These are phyloP conservation scores for Dryocosmus kuriphilus DNA, from an alignment of 2,888 invertebrate genomes.

Conservation along the genomic window DNA sequence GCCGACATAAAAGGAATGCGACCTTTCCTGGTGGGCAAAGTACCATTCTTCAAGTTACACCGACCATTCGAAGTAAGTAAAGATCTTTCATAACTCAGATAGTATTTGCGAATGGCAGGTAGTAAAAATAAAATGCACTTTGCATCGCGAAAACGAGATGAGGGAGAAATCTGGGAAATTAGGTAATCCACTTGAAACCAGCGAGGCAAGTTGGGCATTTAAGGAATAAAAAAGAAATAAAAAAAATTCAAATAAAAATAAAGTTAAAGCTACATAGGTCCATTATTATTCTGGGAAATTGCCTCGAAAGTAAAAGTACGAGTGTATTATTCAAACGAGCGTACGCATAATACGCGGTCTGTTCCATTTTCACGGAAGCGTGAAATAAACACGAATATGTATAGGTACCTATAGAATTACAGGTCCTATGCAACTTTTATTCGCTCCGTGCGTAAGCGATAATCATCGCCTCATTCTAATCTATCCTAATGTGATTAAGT, in stretches of 20 bases:
- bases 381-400: conserved; percentile 44
- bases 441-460: conserved; percentile 57
- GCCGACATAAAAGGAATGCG: conserved; percentile 88
- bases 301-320: conserved; percentile 48
- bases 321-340: conserved; percentile 29
- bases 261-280: conserved; percentile 9
- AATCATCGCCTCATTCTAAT: conserved; percentile 64
- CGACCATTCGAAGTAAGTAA: conserved; percentile 81
- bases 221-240: conserved; percentile 1
- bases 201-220: conserved; percentile 6
- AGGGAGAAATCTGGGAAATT: conserved; percentile 22
- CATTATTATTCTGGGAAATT: conserved; percentile 34
- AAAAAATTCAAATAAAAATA: conserved; percentile 26
- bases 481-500: conserved; percentile 58
- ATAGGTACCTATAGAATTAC: not conserved
- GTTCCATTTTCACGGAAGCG: conserved; percentile 50
- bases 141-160: conserved; percentile 39
- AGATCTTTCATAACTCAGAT: conserved; percentile 41
- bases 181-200: not conserved
- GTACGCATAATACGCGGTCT: conserved; percentile 21
- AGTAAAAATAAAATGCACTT: conserved; percentile 40
- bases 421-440: conserved; percentile 52
- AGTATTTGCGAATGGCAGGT: conserved; percentile 36
- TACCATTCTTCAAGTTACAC: conserved; percentile 81
- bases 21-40: conserved; percentile 89